These are phyloP conservation scores for Synanceia verrucosa DNA, from an alignment of 2,797 vertebrate genomes.

Conservation along the genomic window DNA sequence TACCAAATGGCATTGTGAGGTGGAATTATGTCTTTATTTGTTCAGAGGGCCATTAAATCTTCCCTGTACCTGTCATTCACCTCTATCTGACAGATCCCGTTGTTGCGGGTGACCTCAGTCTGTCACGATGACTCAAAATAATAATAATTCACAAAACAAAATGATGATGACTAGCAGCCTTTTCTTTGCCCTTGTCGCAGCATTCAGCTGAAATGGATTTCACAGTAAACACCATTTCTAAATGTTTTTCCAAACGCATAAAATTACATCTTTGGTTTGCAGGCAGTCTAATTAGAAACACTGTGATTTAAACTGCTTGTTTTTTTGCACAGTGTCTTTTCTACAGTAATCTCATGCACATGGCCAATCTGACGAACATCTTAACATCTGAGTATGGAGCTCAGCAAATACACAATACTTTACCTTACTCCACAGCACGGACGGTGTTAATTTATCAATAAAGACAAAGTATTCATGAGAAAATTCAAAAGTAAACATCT, in stretches of 20 bases:
- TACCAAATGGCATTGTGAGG: neutral
- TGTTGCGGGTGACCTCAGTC: neutral
- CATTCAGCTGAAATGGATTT: neutral
- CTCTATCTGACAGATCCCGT: neutral
- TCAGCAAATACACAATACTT: neutral
- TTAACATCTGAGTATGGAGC: neutral
- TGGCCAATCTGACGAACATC: neutral
- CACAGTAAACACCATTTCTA: neutral
- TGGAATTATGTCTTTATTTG: neutral
- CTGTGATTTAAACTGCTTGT: neutral
- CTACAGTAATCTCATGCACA: neutral
- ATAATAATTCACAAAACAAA: neutral
- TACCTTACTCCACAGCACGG: neutral
- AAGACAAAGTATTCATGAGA: neutral
- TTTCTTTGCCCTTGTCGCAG: neutral
- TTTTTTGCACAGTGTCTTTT: neutral
- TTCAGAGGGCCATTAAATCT: neutral
- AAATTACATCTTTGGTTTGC: neutral
- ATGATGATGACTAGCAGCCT: neutral
- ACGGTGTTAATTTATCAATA: neutral
- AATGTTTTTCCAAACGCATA: neutral
- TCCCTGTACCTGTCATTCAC: neutral
- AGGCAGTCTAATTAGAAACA: neutral
- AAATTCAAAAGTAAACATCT: neutral
- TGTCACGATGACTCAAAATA: neutral